Base-by-base conservation (phyloP, 1,140 invertebrate genomes). In the Phymastichus coffea region DNA sequence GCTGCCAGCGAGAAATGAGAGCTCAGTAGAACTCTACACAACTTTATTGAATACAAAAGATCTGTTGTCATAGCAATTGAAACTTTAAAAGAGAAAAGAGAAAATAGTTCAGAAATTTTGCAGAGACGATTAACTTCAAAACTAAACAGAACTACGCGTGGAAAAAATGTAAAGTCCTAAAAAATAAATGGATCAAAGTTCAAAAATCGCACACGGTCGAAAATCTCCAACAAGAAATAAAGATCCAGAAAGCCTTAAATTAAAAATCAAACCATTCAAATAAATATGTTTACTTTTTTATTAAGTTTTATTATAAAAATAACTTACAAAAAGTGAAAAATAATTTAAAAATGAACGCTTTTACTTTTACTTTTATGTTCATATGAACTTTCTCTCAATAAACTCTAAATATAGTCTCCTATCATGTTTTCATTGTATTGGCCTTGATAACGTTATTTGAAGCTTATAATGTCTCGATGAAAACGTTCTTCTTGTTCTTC, bases 381-480 rank as follows among this genome's bases (percentile, higher is more conserved):
- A 23, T 30, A 55, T 26, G 23, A 4, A 41, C 47, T 52, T 51
- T 63, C 61, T 57, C 48, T 25, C 15, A 57, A 4, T 67, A 57
- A 68, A 44, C 38, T 68, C 64, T 69, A 68, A 69, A 68, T 67
- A 47, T 70, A 73, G 38, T 70, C 64, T 9, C 63, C 63, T 67
- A 71, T 69, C 64, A 70, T 73, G 56, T 63, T 66, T 61, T 69
- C 67, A 44, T 63, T 68, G 51, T 69, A 71, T 48, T 69, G 63
- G 1, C 67, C 61, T 57, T 63, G 53, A 49, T 63, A 59, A 35
- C 60, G 47, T 25, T 38, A 57, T 61, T 63, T 65, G 61, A 73
- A 71, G 15, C 69, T 48, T 61, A 70, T 71, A 12, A 70, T 54
- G 61, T 79, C 75, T 66, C 79, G 72, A 62, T 79, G 74, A 55